These are phyloP conservation scores for Argyresthia albistria DNA, from an alignment of 2,888 invertebrate genomes.

Conservation along the genomic window DNA sequence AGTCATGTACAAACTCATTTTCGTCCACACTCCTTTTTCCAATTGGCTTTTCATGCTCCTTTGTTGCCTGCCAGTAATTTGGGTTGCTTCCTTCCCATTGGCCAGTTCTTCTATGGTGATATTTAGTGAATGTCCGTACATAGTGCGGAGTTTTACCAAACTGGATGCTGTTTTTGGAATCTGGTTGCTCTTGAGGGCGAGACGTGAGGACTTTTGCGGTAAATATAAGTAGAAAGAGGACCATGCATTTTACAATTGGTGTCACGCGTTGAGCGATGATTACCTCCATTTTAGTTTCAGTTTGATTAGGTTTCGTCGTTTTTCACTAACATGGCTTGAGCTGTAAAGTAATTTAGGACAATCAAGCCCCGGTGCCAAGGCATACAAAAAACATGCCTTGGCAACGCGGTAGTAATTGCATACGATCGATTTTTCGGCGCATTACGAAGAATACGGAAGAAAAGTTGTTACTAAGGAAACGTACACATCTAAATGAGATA, in stretches of 20 bases:
- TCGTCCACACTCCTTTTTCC: conserved; percentile 38
- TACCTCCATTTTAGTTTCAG: conserved; percentile 35
- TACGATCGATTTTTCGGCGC: conserved; percentile 41
- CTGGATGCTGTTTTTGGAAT: conserved; percentile 44
- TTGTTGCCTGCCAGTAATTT: conserved; percentile 28
- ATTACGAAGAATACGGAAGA: not conserved
- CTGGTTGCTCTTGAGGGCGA: conserved; percentile 46
- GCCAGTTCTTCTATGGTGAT: conserved; percentile 56
- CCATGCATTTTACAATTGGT: conserved; percentile 56
- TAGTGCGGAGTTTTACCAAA: conserved; percentile 43
- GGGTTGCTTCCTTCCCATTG: conserved; percentile 40
- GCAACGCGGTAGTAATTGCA: conserved; percentile 38
- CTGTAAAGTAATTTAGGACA: not conserved
- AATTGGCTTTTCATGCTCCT: conserved; percentile 31
- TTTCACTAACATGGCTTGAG: conserved; percentile 20
- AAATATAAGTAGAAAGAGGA: conserved; percentile 59
- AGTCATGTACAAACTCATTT: no score
- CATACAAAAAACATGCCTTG: conserved; percentile 17
- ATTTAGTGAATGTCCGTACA: conserved; percentile 62
- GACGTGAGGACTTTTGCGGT: conserved; percentile 62
- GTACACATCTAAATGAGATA: no score
- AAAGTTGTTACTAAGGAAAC: not conserved
- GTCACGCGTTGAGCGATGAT: conserved; percentile 48
- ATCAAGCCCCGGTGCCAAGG: not conserved
- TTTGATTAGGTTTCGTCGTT: not conserved